These are phyloP conservation scores for Fulmarus glacialis DNA, from an alignment of 2,113 vertebrate genomes.

Conservation along the genomic window DNA sequence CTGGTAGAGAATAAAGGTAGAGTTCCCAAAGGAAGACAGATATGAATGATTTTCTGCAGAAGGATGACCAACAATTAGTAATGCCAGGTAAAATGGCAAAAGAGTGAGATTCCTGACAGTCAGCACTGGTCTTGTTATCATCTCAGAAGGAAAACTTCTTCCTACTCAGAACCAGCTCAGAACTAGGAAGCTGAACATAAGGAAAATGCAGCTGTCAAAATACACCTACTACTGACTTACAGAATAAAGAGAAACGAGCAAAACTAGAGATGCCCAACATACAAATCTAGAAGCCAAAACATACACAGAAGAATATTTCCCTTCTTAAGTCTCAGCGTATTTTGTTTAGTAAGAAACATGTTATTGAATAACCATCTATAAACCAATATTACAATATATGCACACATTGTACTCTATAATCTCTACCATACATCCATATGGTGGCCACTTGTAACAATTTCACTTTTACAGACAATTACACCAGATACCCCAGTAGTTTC, in stretches of 20 bases:
- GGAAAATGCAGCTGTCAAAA: slow-evolving; percentile 18
- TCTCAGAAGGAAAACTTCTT: not conserved
- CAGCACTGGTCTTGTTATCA: not conserved
- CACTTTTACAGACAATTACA: not conserved
- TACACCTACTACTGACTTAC: not conserved
- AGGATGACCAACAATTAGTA: not conserved
- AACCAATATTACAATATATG: not conserved
- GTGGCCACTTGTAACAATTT: not conserved
- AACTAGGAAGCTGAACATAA: not conserved
- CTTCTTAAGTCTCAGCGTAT: not conserved
- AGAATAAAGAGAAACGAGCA: not conserved
- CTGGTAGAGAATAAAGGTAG: not conserved
- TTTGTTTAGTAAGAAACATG: not conserved
- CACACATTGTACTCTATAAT: not conserved
- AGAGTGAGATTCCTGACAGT: not conserved
- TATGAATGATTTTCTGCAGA: not conserved
- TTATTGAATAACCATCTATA: not conserved
- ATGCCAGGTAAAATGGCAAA: not conserved
- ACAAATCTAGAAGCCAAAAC: not conserved
- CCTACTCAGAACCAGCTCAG: not conserved
- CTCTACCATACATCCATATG: not conserved
- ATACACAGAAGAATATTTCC: not conserved
- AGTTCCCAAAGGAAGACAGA: not conserved
- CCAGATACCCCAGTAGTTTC: not conserved
- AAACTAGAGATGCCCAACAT: not conserved